Conservation (phyloP, 2,797 vertebrate genomes). For the Cercopithecus petaurista region DNA sequence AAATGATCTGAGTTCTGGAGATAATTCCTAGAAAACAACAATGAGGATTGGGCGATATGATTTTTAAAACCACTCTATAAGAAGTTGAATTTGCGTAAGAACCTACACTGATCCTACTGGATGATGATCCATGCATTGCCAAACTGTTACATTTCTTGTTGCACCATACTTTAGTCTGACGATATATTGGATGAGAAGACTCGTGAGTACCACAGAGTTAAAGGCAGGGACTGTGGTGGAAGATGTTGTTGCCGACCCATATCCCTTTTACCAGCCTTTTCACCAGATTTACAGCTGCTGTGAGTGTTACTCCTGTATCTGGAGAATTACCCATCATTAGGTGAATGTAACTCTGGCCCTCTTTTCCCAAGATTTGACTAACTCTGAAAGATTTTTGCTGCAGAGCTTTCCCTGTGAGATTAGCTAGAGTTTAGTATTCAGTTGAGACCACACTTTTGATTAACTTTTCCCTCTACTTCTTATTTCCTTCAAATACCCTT, state of each 20-base stretch:
- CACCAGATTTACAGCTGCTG: neutral
- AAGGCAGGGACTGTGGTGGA: neutral
- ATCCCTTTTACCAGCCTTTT: neutral
- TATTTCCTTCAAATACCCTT: neutral
- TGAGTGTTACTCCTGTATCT: neutral
- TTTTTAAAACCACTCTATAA: neutral
- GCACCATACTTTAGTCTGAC: neutral
- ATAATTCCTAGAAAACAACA: neutral
- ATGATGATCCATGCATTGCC: neutral
- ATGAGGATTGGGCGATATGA: rapidly evolving
- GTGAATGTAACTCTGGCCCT: rapidly evolving
- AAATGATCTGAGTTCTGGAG: neutral
- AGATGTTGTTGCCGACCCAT: neutral
- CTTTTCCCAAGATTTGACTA: neutral
- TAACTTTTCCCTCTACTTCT: neutral
- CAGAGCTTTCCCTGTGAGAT: neutral
- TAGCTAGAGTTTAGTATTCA: neutral
- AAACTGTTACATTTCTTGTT: neutral
- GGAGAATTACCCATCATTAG: neutral
- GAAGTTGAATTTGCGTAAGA: neutral
- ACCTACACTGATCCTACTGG: neutral
- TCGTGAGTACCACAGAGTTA: neutral
- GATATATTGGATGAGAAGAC: neutral
- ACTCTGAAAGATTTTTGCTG: neutral
- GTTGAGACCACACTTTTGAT: neutral